These are phyloP conservation scores for Amphiura filiformis DNA, from an alignment of 35 echinoderm and acorn worm species.

Conservation along the genomic window DNA sequence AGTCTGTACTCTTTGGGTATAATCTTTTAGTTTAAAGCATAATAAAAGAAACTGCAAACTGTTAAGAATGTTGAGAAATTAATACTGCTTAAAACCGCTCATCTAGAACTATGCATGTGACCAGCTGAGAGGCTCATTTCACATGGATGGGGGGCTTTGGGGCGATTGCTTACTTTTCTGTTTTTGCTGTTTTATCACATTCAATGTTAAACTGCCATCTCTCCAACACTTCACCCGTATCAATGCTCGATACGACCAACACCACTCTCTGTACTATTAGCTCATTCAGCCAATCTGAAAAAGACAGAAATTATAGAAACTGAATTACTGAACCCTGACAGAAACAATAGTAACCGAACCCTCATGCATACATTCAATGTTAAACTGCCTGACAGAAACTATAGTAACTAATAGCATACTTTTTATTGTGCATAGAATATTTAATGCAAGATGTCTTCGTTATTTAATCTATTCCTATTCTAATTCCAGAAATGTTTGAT, in stretches of 20 bases:
- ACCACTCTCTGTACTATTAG: slow-evolving; percentile 94
- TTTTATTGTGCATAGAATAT: not conserved
- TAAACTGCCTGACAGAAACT: not conserved
- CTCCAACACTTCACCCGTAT: slow-evolving; percentile 74
- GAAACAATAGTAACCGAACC: not conserved
- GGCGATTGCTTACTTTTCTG: slow-evolving; percentile 76
- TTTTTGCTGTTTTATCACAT: slow-evolving; percentile 79
- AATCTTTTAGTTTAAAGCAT: too few relatives aligned
- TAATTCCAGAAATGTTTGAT: too few relatives aligned
- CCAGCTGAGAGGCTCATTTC: too few relatives aligned
- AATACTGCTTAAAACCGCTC: too few relatives aligned
- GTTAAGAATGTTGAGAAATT: too few relatives aligned
- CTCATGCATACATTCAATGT: too few relatives aligned
- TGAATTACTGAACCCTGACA: not conserved
- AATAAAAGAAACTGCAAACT: too few relatives aligned
- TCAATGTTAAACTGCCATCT: slow-evolving; percentile 98
- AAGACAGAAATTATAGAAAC: not conserved
- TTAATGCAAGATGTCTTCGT: too few relatives aligned
- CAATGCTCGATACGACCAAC: slow-evolving; percentile 49
- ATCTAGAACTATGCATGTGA: too few relatives aligned
- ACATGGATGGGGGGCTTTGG: too few relatives aligned
- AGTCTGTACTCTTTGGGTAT: too few relatives aligned
- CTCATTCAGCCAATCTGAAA: slow-evolving; percentile 86
- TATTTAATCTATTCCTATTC: too few relatives aligned
- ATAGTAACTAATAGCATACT: not conserved